Evolutionary conservation across 1,140 invertebrate genomes (phyloP), one percentile per base, ranked within the genome.

Genomic region (Drosophila rhopaloa): DNA sequence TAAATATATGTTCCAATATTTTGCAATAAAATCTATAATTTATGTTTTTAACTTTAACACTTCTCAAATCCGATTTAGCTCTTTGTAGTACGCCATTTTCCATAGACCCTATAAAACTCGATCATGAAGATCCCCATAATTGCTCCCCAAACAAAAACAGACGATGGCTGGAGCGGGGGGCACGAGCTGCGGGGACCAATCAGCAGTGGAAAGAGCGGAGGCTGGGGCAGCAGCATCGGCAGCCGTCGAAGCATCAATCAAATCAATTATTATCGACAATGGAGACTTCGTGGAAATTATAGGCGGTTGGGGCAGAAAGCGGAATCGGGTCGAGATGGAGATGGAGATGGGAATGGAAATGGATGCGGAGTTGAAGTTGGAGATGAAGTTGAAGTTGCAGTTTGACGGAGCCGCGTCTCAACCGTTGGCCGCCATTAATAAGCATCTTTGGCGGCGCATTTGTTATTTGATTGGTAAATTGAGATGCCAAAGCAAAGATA

Each of bases 191-290:
- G 73, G 50, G 24, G 59, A 55, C 83, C 83, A 86, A 86, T 88
- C 83, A 88, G 68, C 66, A 56, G 50, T 53, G 76, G 38, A 74
- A 81, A 72, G 65, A 76, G 50, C 51, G 32, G 43, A 44, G 41
- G 47, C 67, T 61, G 73, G 14, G 46, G 60, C 47, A 59, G 16
- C 71, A 38, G 19, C 68, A 53, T 37, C 65, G 63, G 56, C 67
- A 71, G 61, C 62, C 82, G 85, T 89, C 84, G 84, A 89, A 89
- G 84, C 86, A 90, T 90, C 86, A 90, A 90, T 90, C 86, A 90
- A 90, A 90, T 90, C 86, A 90, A 90, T 90, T 90, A 90, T 90
- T 90, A 90, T 90, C 86, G 86, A 90, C 83, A 81, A 76, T 83
- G 70, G 57, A 71, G 80, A 78, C 63, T 89, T 89, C 84, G 81